Conservation (phyloP, 2,797 vertebrate genomes). For the Lacerta bilineata region DNA sequence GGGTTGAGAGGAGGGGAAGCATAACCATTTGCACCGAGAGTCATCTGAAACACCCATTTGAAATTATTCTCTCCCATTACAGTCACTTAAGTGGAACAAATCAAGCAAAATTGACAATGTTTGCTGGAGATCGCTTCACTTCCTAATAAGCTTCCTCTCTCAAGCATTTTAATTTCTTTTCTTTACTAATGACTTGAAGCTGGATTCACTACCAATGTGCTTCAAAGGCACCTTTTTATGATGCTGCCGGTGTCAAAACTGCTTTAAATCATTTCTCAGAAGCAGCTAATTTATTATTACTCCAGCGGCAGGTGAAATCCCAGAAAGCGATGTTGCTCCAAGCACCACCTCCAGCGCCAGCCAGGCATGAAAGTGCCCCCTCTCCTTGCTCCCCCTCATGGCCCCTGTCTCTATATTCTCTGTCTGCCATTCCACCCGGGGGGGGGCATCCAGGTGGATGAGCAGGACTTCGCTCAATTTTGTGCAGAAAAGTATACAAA, state of each 20-base stretch:
- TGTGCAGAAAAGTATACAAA: neutral
- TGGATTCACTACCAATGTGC: constrained; percentile 49
- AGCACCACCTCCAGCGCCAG: neutral
- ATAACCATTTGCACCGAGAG: constrained; percentile 57
- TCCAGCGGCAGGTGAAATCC: neutral
- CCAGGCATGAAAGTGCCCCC: neutral
- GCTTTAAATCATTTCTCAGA: constrained; percentile 9
- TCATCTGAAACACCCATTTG: constrained; percentile 72
- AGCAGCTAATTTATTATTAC: neutral
- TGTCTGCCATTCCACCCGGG: neutral
- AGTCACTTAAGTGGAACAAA: constrained; percentile 77
- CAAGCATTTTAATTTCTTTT: constrained; percentile 75
- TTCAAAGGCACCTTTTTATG: neutral
- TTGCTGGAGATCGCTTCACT: constrained; percentile 73
- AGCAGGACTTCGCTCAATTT: neutral
- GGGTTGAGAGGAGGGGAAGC: constrained; percentile 55
- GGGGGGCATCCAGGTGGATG: neutral
- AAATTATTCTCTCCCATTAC: constrained; percentile 75
- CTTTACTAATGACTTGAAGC: constrained; percentile 66
- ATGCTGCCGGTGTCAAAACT: neutral
- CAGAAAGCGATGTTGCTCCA: neutral
- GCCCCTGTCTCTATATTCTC: neutral
- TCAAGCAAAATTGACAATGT: constrained; percentile 73
- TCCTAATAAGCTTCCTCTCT: constrained; percentile 75
- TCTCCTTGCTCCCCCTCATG: no score